Evolutionary conservation across 2,113 vertebrate genomes (phyloP), one percentile per base, ranked within the genome.

Genomic region (Asarcornis scutulata): DNA sequence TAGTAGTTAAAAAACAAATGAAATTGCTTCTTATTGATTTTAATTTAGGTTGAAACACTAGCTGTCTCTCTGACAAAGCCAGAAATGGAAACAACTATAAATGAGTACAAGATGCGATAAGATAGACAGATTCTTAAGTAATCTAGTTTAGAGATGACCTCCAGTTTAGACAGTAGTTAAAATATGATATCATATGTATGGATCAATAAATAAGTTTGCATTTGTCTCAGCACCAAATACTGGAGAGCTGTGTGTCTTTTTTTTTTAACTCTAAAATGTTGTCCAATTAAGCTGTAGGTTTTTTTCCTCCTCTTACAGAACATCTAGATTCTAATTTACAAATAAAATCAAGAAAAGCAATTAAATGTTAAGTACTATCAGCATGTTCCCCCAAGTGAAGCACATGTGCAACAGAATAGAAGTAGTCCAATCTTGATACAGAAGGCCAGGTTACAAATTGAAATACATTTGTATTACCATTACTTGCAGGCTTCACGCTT

Each of bases 11-110:
- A 97, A 97, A 97, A 97, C 96, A 97, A 98, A 97, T 86, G 53
- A 97, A 98, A 98, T 97, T 96, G 96, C 94, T 96, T 96, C 94
- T 93, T 96, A 98, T 97, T 97, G 98, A 98, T 98, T 98, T 98
- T 97, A 98, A 98, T 98, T 97, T 97, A 96, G 83, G 89, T 77
- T 95, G 95, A 96, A 97, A 97, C 86, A 93, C 92, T 93, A 93
- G 95, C 96, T 94, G 90, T 97, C 93, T 96, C 88, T 92, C 93
- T 80, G 95, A 95, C 96, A 96, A 97, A 67, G 88, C 95, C 91
- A 82, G 93, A 95, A 98, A 91, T 96, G 91, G 96, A 96, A 96
- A 92, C 91, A 90, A 77, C 86, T 50, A 87, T 72, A 72, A 95
- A 87, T 88, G 74, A 92, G 88, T 88, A 97, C 93, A 93, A 97